These are phyloP conservation scores for Trypoxylus dichotomus DNA, from an alignment of 1,140 invertebrate genomes.

Conservation along the genomic window DNA sequence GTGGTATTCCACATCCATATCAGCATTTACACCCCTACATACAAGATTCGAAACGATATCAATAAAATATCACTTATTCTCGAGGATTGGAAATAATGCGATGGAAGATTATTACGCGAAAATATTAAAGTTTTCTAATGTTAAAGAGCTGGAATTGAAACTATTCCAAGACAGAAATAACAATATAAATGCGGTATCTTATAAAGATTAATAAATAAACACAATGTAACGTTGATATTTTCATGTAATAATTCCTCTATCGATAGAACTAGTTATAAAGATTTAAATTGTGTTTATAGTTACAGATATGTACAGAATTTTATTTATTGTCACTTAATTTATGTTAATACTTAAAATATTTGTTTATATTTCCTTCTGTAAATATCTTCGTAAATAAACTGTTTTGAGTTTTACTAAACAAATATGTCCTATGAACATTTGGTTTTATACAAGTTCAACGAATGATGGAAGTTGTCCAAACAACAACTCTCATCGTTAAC, in stretches of 20 bases:
- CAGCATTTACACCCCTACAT: slow-evolving; percentile 52
- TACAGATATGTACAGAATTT: slow-evolving; percentile 4
- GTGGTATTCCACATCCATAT: slow-evolving; percentile 50
- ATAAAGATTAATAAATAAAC: too few relatives aligned
- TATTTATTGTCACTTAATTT: neutral
- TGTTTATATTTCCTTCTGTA: slow-evolving; percentile 23
- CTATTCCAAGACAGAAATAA: too few relatives aligned
- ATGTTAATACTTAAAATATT: neutral
- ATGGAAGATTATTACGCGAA: neutral
- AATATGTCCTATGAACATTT: too few relatives aligned
- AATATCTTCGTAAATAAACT: slow-evolving; percentile 31
- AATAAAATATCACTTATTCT: slow-evolving; percentile 32
- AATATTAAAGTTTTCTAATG: too few relatives aligned
- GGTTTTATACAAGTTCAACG: too few relatives aligned
- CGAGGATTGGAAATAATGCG: neutral
- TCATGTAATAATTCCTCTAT: too few relatives aligned
- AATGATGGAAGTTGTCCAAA: too few relatives aligned
- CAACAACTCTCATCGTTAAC: too few relatives aligned
- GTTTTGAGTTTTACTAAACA: slow-evolving; percentile 11
- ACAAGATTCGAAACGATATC: slow-evolving; percentile 43
- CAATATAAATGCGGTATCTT: too few relatives aligned
- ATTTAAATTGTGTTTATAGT: neutral
- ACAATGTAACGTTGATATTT: too few relatives aligned
- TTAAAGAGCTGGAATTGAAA: too few relatives aligned
- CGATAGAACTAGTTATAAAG: too few relatives aligned